phyloP scores from a whole-genome alignment of 2,113 vertebrate genomes.

The Sterna hirundo region DNA sequence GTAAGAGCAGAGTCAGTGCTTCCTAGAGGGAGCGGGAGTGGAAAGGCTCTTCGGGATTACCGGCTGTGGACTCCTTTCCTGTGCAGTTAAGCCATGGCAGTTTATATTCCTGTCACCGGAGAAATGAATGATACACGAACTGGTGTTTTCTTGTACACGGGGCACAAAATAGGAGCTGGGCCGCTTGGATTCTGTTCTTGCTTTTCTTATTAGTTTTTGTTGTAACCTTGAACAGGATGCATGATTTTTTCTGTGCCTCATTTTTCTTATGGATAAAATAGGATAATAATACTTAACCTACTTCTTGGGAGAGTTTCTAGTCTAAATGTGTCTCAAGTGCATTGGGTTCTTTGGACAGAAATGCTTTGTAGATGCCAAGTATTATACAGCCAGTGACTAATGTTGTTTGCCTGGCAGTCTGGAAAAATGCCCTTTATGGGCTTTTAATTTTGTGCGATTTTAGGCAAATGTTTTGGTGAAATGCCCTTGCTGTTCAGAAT shows the following conservation, averaged over 20 bases:
- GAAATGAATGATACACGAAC: background rate
- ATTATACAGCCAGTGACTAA: conserved; percentile 6
- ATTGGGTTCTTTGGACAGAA: conserved; percentile 31
- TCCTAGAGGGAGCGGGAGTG: background rate
- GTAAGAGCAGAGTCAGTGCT: background rate
- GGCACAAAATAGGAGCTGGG: background rate
- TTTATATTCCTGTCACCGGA: background rate
- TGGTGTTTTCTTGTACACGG: background rate
- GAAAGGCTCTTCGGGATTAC: background rate
- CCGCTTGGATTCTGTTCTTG: background rate
- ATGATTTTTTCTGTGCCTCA: background rate
- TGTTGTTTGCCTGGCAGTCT: conserved; percentile 30
- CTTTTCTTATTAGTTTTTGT: background rate
- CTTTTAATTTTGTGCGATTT: background rate
- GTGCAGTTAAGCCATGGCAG: background rate
- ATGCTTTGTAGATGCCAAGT: background rate
- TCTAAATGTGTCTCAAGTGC: conserved; percentile 45
- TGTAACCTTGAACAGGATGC: conserved; percentile 7
- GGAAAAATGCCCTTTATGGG: conserved; percentile 29
- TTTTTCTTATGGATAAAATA: background rate
- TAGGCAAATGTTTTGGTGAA: conserved; percentile 12
- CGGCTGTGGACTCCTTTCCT: background rate
- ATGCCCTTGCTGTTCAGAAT: conserved; percentile 11
- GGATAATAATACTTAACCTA: conserved; percentile 38
- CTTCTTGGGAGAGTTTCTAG: conserved; percentile 20